A percentile compares a stretch with the other conserved stretches of the same genome.
Conservation (phyloP, 2,888 invertebrate species). For the Chorisops tibialis region DNA sequence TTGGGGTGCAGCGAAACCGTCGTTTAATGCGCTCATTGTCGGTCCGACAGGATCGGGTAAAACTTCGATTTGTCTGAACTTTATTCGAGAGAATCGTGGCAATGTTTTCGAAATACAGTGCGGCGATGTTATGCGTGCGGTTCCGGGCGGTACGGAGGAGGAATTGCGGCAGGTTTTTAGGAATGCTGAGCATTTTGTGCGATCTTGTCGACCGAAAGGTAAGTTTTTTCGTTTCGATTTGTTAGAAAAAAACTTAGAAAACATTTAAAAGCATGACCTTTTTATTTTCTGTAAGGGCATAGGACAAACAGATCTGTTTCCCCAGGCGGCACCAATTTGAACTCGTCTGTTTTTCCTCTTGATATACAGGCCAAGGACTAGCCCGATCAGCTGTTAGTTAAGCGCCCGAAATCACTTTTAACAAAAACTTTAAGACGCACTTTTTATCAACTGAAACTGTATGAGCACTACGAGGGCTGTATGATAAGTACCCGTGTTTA, state of each 20-base stretch:
- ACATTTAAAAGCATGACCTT: too few species aligned
- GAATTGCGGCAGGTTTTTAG: constrained; percentile 53
- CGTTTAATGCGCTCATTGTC: constrained; percentile 39
- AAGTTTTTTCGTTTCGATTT: constrained; percentile 19
- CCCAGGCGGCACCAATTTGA: too few species aligned
- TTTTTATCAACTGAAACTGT: too few species aligned
- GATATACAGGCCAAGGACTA: too few species aligned
- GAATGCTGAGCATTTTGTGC: constrained; percentile 45
- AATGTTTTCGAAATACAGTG: constrained; percentile 53
- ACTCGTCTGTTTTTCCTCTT: too few species aligned
- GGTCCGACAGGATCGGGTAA: constrained; percentile 62
- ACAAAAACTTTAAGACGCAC: too few species aligned
- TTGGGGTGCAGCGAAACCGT: constrained; percentile 43
- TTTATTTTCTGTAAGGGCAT: background rate
- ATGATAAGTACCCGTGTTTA: too few species aligned
- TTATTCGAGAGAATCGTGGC: constrained; percentile 52
- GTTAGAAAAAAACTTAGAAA: too few species aligned
- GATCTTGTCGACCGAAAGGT: constrained; percentile 45
- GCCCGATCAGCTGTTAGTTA: too few species aligned
- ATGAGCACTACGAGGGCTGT: too few species aligned
- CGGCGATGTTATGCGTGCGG: constrained; percentile 51
- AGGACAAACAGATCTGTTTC: background rate
- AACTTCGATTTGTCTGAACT: constrained; percentile 54
- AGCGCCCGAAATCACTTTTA: too few species aligned
- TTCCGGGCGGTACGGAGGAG: constrained; percentile 57